phyloP scores from a whole-genome alignment of 2,797 vertebrate species.

The Moxostoma hubbsi region DNA sequence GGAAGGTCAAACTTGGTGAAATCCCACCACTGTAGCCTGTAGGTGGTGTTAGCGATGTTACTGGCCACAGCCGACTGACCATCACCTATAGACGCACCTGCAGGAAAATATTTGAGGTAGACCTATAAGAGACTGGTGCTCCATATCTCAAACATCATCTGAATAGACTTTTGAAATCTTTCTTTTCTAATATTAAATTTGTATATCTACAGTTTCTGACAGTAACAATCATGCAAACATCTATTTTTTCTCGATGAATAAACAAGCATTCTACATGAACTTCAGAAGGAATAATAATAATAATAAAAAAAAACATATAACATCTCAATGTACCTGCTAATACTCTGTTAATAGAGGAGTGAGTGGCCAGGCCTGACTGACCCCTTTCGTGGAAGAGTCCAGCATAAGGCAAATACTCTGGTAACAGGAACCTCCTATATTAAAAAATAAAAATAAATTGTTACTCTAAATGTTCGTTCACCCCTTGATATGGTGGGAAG shows the following conservation, averaged over 20 bases:
- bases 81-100: slow-evolving; percentile 97
- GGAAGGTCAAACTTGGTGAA: slow-evolving; percentile 98
- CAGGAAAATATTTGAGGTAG: background rate
- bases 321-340: slow-evolving; percentile 84
- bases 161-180: too few species aligned
- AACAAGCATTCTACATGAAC: too few species aligned
- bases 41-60: slow-evolving; percentile 98
- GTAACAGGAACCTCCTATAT: slow-evolving; percentile 91
- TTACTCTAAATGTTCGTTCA: too few species aligned
- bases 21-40: slow-evolving; percentile 99
- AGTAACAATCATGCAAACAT: too few species aligned
- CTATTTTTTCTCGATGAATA: too few species aligned
- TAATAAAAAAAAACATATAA: background rate
- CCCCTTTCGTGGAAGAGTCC: slow-evolving; percentile 98
- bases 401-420: slow-evolving; percentile 97
- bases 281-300: too few species aligned
- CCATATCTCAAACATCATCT: too few species aligned
- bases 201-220: background rate
- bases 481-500: too few species aligned
- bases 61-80: slow-evolving; percentile 98
- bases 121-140: background rate
- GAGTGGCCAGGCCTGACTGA: slow-evolving; percentile 95
- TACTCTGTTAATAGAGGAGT: slow-evolving; percentile 97
- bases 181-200: too few species aligned
- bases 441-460: background rate